These are phyloP conservation scores for Protosalanx chinensis DNA, from an alignment of 2,797 vertebrate genomes.

Conservation along the genomic window DNA sequence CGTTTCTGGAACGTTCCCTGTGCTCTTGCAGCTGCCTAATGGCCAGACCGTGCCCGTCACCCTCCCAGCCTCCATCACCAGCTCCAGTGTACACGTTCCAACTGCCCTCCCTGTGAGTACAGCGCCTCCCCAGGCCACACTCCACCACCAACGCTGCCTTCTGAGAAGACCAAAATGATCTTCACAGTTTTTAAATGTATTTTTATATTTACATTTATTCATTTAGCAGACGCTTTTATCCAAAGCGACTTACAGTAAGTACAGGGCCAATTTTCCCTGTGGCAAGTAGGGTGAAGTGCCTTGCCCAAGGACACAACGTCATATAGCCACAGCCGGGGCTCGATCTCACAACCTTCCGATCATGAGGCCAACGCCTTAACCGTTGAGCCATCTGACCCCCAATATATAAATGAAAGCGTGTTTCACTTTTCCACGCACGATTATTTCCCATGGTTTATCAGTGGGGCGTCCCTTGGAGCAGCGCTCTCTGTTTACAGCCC, in stretches of 20 bases:
- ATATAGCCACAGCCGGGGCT: no score
- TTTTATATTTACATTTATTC: no score
- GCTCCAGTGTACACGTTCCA: slow-evolving; percentile 95
- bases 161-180: background rate
- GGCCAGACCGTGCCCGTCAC: slow-evolving; percentile 98
- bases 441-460: slow-evolving; percentile 37
- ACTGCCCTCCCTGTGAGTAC: slow-evolving; percentile 93
- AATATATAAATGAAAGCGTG: background rate
- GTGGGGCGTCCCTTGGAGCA: slow-evolving; percentile 42
- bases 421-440: slow-evolving; percentile 11
- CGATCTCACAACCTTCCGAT: no score
- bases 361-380: no score
- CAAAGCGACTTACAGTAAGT: no score
- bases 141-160: background rate
- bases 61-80: slow-evolving; percentile 96
- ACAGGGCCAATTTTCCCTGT: no score
- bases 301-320: no score
- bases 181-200: background rate
- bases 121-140: background rate
- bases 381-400: no score
- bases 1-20: slow-evolving; percentile 93
- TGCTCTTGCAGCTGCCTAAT: slow-evolving; percentile 97
- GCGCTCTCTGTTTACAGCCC: slow-evolving; percentile 46
- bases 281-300: no score
- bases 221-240: no score